These are phyloP conservation scores for Malacoctenus gilli DNA, from an alignment of 2,797 vertebrate genomes.

Conservation along the genomic window DNA sequence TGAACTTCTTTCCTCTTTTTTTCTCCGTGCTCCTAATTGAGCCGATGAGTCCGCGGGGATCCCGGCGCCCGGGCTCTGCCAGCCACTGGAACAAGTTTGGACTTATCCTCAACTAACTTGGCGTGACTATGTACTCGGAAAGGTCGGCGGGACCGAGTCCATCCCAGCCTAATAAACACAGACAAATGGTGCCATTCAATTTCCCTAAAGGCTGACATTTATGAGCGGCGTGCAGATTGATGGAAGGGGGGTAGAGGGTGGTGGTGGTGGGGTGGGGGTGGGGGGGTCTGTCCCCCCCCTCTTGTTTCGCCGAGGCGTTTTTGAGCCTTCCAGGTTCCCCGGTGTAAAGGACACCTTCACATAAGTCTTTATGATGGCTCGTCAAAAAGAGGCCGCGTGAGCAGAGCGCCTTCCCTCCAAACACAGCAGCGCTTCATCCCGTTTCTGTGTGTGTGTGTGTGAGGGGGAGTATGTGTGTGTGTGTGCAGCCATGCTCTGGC, in stretches of 20 bases:
- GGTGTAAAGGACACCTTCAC: slow-evolving; percentile 10
- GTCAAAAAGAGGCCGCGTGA: no score
- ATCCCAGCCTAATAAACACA: slow-evolving; percentile 68
- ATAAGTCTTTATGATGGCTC: slow-evolving; percentile 31
- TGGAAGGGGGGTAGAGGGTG: slow-evolving; percentile 29
- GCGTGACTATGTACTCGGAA: slow-evolving; percentile 38
- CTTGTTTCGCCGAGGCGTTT: slow-evolving; percentile 40
- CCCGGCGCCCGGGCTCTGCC: slow-evolving; percentile 4
- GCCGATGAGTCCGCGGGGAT: slow-evolving; percentile 16
- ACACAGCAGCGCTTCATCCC: not conserved
- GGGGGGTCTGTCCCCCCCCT: slow-evolving; percentile 34
- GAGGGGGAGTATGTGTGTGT: no score
- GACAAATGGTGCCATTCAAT: slow-evolving; percentile 71
- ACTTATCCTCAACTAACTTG: slow-evolving; percentile 58
- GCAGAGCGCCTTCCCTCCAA: not conserved
- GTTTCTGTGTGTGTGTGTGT: slow-evolving; percentile 2
- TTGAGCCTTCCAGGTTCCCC: slow-evolving; percentile 17
- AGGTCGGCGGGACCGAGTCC: slow-evolving; percentile 58
- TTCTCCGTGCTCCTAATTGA: slow-evolving; percentile 4
- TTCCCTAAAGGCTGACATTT: slow-evolving; percentile 67
- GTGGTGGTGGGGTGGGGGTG: not conserved
- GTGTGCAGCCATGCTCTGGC: no score
- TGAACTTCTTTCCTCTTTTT: slow-evolving; percentile 18
- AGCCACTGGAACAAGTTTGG: slow-evolving; percentile 29
- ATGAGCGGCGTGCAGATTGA: slow-evolving; percentile 61